phyloP scores from a whole-genome alignment of 2,113 vertebrate genomes.

The Sinocyclocheilus grahami region DNA sequence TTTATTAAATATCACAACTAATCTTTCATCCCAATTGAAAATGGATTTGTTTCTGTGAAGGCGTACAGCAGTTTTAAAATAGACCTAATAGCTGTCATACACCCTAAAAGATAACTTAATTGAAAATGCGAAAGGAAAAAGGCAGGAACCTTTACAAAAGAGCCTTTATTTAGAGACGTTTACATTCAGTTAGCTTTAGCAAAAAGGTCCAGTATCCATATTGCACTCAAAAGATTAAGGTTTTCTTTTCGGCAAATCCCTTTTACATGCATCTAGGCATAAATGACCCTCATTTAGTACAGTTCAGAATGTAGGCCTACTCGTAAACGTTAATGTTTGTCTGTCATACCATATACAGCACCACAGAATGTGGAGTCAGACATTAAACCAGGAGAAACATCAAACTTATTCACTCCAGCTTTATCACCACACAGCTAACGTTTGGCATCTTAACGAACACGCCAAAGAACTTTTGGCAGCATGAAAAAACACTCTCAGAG shows the following conservation, averaged over 20 bases:
- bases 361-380: slow-evolving; percentile 20
- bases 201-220: slow-evolving; percentile 48
- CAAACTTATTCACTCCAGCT: background rate
- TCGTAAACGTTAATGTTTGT: slow-evolving; percentile 26
- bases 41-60: background rate
- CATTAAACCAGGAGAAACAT: background rate
- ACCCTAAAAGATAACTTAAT: background rate
- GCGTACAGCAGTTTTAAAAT: too few relatives aligned
- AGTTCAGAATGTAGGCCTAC: background rate
- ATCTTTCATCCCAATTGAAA: background rate
- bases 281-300: background rate
- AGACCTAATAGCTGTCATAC: background rate
- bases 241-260: slow-evolving; percentile 25
- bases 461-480: slow-evolving; percentile 17
- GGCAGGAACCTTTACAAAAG: slow-evolving; percentile 41
- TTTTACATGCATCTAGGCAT: slow-evolving; percentile 18
- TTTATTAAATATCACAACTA: background rate
- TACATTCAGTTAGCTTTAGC: slow-evolving; percentile 52
- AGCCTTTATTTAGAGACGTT: slow-evolving; percentile 47
- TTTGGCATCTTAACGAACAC: slow-evolving; percentile 6
- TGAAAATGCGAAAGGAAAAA: slow-evolving; percentile 9
- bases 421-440: slow-evolving; percentile 21
- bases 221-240: slow-evolving; percentile 27
- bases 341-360: slow-evolving; percentile 15
- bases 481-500: slow-evolving; percentile 33